Conservation (phyloP, 2,113 vertebrate genomes). For the Sigmodon hispidus region DNA sequence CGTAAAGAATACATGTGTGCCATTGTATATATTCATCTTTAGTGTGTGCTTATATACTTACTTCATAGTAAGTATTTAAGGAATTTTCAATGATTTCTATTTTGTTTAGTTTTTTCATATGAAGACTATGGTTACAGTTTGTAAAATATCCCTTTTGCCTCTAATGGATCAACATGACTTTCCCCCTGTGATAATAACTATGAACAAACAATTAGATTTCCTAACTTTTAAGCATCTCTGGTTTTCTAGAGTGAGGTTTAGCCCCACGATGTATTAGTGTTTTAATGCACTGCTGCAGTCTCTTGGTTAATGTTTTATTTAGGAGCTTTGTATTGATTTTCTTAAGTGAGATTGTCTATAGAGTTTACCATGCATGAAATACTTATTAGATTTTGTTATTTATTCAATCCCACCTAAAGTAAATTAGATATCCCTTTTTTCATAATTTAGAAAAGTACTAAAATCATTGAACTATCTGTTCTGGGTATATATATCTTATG, state of each 20-base stretch:
- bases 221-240: background rate
- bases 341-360: constrained; percentile 2
- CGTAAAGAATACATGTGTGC: background rate
- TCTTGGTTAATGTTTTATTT: constrained; percentile 56
- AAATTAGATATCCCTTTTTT: constrained; percentile 7
- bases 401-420: background rate
- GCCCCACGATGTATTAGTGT: background rate
- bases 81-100: background rate
- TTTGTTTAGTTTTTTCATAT: background rate
- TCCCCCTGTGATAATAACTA: constrained; percentile 22
- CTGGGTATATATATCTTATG: background rate
- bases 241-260: constrained; percentile 44
- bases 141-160: background rate
- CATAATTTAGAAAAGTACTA: background rate
- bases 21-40: too few species aligned
- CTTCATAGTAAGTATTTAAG: background rate
- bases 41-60: background rate
- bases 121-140: constrained; percentile 2
- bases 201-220: background rate
- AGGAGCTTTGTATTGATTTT: constrained; percentile 26
- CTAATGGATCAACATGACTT: background rate
- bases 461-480: background rate
- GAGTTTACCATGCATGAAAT: constrained; percentile 30
- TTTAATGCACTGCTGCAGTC: constrained; percentile 10
- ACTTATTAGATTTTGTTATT: constrained; percentile 43